Evolutionary conservation across 2,888 invertebrate genomes (phyloP).

Genomic region (Megaustenia siamemsis): DNA sequence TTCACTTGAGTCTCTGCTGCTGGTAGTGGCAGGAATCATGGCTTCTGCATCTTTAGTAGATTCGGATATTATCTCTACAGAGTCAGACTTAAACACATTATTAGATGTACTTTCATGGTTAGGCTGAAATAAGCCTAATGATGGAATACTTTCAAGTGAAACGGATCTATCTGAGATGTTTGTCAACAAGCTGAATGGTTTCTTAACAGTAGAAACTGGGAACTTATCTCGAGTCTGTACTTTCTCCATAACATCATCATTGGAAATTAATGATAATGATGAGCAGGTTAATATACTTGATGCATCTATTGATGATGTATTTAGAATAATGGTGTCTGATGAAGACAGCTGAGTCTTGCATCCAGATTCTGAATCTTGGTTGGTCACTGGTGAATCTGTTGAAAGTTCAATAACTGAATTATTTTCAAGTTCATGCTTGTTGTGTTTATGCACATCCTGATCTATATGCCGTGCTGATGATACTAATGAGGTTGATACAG

Average conservation of each 20-base stretch:
- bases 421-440: not conserved
- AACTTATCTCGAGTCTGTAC: not conserved
- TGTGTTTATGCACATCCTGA: not conserved
- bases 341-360: constrained; percentile 8
- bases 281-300: not conserved
- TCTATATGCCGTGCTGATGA: not conserved
- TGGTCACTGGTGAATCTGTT: not conserved
- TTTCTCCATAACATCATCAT: not conserved
- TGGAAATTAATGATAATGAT: not conserved
- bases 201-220: not conserved
- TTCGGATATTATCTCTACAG: not conserved
- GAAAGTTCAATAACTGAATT: not conserved
- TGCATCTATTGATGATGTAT: not conserved
- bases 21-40: not conserved
- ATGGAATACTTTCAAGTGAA: constrained; percentile 51
- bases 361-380: not conserved
- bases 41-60: not conserved
- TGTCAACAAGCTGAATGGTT: constrained; percentile 42
- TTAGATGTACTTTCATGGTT: not conserved
- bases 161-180: constrained; percentile 46
- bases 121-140: constrained; percentile 40
- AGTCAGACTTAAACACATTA: not conserved
- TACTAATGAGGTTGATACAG: not conserved
- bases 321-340: constrained; percentile 44
- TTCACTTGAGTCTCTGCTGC: not conserved